Base-by-base conservation (phyloP, 2,888 invertebrate genomes). In the Caenorhabditis sulstoni region DNA sequence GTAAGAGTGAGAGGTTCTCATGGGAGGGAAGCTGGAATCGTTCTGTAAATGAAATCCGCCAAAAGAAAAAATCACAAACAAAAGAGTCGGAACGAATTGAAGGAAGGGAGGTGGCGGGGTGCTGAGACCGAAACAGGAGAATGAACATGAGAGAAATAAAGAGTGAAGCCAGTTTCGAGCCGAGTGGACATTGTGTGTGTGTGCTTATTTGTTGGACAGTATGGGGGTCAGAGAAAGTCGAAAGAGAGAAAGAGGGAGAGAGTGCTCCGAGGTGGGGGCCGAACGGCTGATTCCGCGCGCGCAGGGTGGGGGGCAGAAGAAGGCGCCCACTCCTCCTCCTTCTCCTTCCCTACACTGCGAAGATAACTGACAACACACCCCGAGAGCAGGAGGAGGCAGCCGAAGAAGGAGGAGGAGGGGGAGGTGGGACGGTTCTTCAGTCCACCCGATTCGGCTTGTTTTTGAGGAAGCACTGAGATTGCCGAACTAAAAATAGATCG, bases 161-260 rank as follows among this genome's bases (percentile, higher is more conserved):
- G 58, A 58, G 73, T 73, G 73, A 73, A 73, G 73, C 73, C 73
- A 73, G 73, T 73, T 73, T 73, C 64, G 73, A 73, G 64, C 64
- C 45, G 73, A 73, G 64, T 64, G 73, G 73, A 73, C 73, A 73
- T 73, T 73, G 73, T 73, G 73, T 64, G 73, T 64, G 59, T 68
- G 73, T 50, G 55, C 73, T 73, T 73, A 64, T 73, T 71, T 73
- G 73, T 58, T 65, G 73, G 73, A 73, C 73, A 58, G 73, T 73
- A 57, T 73, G 57, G 64, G 47, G 64, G 64, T 73, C 73, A 65
- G 64, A 57, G 64, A 20, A 23, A 23, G 20, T 9, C 18, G 57
- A 50, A 47, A 55, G 44, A 18, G 22, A 58, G 67, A 44, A 37
- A 59, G 53, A 44, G 52, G 52, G n/a, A n/a, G 68, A 61, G 61